These are phyloP conservation scores for Grapholita molesta DNA, from an alignment of 1,140 invertebrate genomes.

Conservation along the genomic window DNA sequence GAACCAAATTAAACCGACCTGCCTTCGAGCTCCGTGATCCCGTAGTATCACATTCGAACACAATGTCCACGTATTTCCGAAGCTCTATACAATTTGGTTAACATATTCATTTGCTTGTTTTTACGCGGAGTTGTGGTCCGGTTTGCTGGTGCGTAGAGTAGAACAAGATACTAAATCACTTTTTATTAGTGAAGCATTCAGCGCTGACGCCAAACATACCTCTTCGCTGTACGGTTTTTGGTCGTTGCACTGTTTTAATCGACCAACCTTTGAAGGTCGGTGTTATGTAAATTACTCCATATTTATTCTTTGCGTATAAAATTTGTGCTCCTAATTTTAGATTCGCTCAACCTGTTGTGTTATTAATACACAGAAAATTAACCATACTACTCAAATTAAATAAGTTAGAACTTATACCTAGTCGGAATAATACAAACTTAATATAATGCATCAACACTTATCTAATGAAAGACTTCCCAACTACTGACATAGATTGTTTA, in stretches of 20 bases:
- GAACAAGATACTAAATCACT: conserved; percentile 14
- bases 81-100: conserved; percentile 5
- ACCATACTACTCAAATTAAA: too few species aligned
- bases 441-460: too few species aligned
- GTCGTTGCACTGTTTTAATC: neutral
- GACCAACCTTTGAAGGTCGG: neutral
- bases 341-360: neutral
- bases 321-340: neutral
- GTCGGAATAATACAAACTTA: too few species aligned
- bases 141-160: conserved; percentile 11
- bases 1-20: conserved; percentile 19
- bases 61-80: neutral
- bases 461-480: too few species aligned
- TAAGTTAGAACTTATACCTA: too few species aligned
- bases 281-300: neutral
- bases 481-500: too few species aligned
- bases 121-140: conserved; percentile 11
- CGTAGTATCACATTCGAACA: neutral
- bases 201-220: neutral
- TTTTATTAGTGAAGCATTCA: neutral
- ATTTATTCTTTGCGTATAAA: neutral
- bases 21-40: conserved; percentile 14
- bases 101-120: conserved; percentile 9
- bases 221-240: neutral
- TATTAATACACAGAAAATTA: neutral